Evolutionary conservation across 2,888 invertebrate species (phyloP).

Genomic region (Entomobrya multifasciata): DNA sequence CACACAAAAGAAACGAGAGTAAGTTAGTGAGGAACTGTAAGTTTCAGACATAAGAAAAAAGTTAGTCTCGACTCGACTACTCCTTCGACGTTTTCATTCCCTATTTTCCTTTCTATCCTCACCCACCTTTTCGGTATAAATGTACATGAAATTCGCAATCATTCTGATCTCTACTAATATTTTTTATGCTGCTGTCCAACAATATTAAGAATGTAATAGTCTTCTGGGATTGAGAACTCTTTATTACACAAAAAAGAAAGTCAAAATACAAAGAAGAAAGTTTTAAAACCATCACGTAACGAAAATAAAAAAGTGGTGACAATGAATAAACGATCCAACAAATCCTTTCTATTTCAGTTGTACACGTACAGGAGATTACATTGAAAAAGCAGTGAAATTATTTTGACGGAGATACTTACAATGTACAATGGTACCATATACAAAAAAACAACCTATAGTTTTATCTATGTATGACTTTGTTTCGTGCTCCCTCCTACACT

Average conservation of each 20-base stretch:
- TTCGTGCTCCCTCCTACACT: background rate
- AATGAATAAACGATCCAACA: conserved; percentile 6
- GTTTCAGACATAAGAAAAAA: background rate
- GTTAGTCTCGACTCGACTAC: conserved; percentile 24
- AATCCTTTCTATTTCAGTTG: background rate
- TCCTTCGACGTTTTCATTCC: too few relatives aligned
- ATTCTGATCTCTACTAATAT: background rate
- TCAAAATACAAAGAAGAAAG: background rate
- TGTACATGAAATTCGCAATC: background rate
- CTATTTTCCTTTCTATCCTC: too few relatives aligned
- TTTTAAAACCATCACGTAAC: conserved; percentile 18
- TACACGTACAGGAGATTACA: background rate
- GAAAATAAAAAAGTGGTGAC: conserved; percentile 8
- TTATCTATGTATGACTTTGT: background rate
- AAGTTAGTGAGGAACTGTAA: conserved; percentile 3
- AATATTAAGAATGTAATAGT: background rate
- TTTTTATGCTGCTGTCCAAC: conserved; percentile 1
- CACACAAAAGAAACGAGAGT: background rate
- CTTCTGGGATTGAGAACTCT: background rate
- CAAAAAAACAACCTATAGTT: too few relatives aligned
- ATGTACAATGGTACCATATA: too few relatives aligned
- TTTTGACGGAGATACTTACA: conserved; percentile 9
- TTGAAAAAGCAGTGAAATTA: conserved; percentile 34
- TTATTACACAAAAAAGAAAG: conserved; percentile 9
- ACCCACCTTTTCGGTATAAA: too few relatives aligned